Percentiles rank a stretch among this genome's conserved stretches.
Evolutionary conservation across 1,140 invertebrate genomes (phyloP).

Genomic region (Euura saliciscinereae): DNA sequence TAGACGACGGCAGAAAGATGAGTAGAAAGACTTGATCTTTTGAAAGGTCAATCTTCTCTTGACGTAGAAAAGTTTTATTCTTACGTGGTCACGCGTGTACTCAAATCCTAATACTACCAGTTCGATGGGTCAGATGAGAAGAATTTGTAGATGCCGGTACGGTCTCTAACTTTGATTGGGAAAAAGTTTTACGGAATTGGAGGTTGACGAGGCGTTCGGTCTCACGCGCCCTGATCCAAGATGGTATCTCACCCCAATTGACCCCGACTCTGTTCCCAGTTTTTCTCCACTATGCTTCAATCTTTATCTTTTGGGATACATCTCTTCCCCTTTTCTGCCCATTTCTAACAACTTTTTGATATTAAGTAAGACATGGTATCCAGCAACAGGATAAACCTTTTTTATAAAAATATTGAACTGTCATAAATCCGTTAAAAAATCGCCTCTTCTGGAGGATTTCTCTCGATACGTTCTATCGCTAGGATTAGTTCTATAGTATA

Average conservation of each 20-base stretch:
- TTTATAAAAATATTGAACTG: too few relatives aligned
- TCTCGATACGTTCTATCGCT: too few relatives aligned
- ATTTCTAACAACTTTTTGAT: too few relatives aligned
- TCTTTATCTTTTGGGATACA: not conserved
- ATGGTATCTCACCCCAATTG: not conserved
- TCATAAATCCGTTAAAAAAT: too few relatives aligned
- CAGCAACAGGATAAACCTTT: too few relatives aligned
- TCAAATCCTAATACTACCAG: not conserved
- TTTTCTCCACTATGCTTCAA: not conserved
- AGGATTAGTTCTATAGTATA: too few relatives aligned
- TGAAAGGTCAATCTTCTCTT: not conserved
- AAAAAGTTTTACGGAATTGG: not conserved
- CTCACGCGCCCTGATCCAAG: not conserved
- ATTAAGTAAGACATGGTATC: too few relatives aligned
- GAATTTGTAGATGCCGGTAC: not conserved
- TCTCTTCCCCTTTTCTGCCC: too few relatives aligned
- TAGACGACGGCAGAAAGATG: too few relatives aligned
- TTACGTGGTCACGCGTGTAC: not conserved
- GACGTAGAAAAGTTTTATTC: not conserved
- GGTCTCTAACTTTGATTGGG: not conserved
- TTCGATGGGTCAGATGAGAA: not conserved
- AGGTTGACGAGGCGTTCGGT: not conserved
- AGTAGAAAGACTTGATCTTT: not conserved
- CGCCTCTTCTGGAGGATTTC: too few relatives aligned
- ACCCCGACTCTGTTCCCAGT: not conserved